These are phyloP conservation scores for Trichonephila clavata DNA, from an alignment of 1,140 invertebrate genomes.

Conservation along the genomic window DNA sequence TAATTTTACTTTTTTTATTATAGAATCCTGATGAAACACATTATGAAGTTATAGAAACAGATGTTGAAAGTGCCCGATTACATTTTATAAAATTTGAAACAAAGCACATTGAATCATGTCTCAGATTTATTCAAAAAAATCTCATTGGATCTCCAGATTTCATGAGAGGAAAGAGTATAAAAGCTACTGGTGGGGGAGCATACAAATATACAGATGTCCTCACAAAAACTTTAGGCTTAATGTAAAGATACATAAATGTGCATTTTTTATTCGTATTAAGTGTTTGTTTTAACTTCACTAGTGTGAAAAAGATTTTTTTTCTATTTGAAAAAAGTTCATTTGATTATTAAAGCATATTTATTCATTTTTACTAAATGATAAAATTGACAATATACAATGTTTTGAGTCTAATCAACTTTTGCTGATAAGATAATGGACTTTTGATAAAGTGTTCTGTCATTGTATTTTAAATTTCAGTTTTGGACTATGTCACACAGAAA, in stretches of 20 bases:
- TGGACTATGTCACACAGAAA: too few species aligned
- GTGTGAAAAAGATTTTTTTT: too few species aligned
- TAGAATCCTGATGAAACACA: constrained; percentile 65
- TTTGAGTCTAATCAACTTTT: too few species aligned
- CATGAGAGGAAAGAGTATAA: constrained; percentile 86
- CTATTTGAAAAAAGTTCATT: too few species aligned
- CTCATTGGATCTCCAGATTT: constrained; percentile 84
- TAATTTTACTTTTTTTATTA: neutral
- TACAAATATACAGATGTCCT: constrained; percentile 87
- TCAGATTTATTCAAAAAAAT: constrained; percentile 87
- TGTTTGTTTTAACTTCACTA: too few species aligned
- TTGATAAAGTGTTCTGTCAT: too few species aligned
- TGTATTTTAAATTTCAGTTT: too few species aligned
- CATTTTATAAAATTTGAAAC: constrained; percentile 92
- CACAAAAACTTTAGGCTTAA: constrained; percentile 85
- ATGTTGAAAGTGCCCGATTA: constrained; percentile 83
- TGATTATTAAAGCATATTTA: too few species aligned
- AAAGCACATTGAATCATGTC: constrained; percentile 87
- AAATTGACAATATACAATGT: too few species aligned
- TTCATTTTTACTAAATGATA: too few species aligned
- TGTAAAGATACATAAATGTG: constrained; percentile 82
- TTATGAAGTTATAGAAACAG: constrained; percentile 78
- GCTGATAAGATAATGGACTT: too few species aligned
- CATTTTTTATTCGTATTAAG: too few species aligned
- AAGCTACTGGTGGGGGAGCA: constrained; percentile 88